Evolutionary conservation across 2,888 invertebrate genomes (phyloP).

Genomic region (Pilophorus perplexus): DNA sequence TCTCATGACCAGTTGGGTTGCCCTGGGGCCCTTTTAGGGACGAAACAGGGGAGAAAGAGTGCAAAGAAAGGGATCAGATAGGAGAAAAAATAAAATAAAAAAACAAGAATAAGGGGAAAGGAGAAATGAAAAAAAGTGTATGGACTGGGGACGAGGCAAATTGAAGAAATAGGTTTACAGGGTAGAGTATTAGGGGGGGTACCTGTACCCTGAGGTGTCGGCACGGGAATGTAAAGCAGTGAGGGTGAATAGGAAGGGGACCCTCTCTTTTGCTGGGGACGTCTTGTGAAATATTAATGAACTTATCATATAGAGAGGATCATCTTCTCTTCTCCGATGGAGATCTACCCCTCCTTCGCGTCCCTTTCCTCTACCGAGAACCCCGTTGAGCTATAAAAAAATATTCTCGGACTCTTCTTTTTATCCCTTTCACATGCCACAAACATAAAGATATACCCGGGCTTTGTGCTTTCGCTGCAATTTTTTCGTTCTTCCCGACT

Average conservation of each 20-base stretch:
- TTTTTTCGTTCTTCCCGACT: too few relatives aligned
- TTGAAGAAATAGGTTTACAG: slow-evolving; percentile 29
- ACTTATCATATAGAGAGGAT: slow-evolving; percentile 45
- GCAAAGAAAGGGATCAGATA: slow-evolving; percentile 14
- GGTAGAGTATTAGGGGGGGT: neutral
- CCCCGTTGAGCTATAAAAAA: slow-evolving; percentile 2
- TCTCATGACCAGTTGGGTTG: neutral
- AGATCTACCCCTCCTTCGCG: neutral
- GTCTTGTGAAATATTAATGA: slow-evolving; percentile 44
- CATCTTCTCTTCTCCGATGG: slow-evolving; percentile 33
- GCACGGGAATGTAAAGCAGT: slow-evolving; percentile 30
- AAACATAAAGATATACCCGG: neutral
- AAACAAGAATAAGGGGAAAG: too few relatives aligned
- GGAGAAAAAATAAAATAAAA: slow-evolving; percentile 10
- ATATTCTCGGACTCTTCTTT: slow-evolving; percentile 16
- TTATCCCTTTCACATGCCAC: neutral
- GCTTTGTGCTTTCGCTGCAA: too few relatives aligned
- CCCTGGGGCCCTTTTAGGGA: neutral
- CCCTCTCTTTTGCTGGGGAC: slow-evolving; percentile 12
- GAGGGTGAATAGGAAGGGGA: neutral
- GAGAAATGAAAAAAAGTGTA: neutral
- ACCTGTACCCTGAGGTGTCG: slow-evolving; percentile 18
- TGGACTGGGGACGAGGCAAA: slow-evolving; percentile 21
- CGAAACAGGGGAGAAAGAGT: slow-evolving; percentile 13
- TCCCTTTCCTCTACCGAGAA: neutral